Evolutionary conservation across 2,888 invertebrate genomes (phyloP).

Genomic region (Caenorhabditis imperialis): DNA sequence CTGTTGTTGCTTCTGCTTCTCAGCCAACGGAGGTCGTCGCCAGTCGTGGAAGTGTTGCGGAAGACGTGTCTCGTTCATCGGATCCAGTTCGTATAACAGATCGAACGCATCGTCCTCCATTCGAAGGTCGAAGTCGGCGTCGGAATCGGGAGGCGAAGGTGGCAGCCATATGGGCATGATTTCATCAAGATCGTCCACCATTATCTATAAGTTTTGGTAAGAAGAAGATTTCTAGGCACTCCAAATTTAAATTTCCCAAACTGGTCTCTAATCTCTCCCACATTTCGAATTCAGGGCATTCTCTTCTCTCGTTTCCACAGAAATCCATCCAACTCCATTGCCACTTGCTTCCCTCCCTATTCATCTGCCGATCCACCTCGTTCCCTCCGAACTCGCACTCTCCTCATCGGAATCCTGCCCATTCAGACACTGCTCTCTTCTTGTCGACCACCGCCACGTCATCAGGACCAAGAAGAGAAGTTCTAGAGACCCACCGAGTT

Average conservation of each 20-base stretch:
- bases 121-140: constrained; percentile 85
- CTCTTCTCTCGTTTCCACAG: no score
- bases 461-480: not conserved
- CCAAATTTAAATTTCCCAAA: not conserved
- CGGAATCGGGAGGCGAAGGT: constrained; percentile 94
- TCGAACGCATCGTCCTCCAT: constrained; percentile 87
- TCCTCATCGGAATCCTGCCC: no score
- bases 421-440: constrained; percentile 2
- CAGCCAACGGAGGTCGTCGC: constrained; percentile 57
- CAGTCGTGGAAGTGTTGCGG: constrained; percentile 59
- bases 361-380: no score
- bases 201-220: constrained; percentile 53
- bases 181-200: constrained; percentile 45
- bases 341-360: no score
- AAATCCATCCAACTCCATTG: no score
- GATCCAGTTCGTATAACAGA: constrained; percentile 84
- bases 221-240: not conserved
- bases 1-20: constrained; percentile 40
- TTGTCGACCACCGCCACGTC: not conserved
- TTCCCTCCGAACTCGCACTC: no score
- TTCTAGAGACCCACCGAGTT: constrained; percentile 4
- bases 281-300: no score
- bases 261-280: not conserved
- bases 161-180: constrained; percentile 87
- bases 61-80: constrained; percentile 62